Evolutionary conservation across 2,113 vertebrate species (phyloP), one percentile per base, ranked within the genome.

Genomic region (Atherinomorus stipes): DNA sequence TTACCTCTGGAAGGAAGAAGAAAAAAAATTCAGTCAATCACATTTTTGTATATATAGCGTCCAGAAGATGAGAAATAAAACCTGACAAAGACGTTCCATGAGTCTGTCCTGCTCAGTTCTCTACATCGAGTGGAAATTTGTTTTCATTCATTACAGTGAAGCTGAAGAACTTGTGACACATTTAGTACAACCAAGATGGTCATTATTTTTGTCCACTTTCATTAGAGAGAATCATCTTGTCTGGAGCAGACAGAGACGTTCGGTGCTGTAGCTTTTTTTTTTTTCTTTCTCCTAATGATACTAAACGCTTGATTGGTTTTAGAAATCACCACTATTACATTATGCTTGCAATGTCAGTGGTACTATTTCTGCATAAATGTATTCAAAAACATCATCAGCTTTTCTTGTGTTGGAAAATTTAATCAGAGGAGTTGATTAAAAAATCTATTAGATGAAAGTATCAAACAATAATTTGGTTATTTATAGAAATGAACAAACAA

Each of bases 1-100:
- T 97, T 75, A 96, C 89, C 86, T 99, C 97, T 99, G 61, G 63
- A 90, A 81, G 60, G 67, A 86, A 69, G 67, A 78, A 21, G 65
- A 18, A 64, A 16, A 45, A 4, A 12, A 26, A 52, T 7, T 37
- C 16, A 31, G 7, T 19, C 19, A 11, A 60, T 40, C 34, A n/a
- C 28, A 19, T 4, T 28, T 38, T 12, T 16, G 10, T 11, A 18
- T 28, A 7, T 18, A 44, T 28, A 45, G 25, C 11, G 1, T 16
- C 25, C 0, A 22, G 11, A 5, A 22, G 11, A 21, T 42, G 34
- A 34, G 22, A 16, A 47, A 19, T 47, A 47, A 47, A 47, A 19
- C 18, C 59, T 31, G 13, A 21, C 4, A 42, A 52, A 26, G 5
- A 44, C 2, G 63, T 62, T 42, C 22, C 4, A 65, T 21, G 9